Evolutionary conservation across 2,797 vertebrate genomes (phyloP), one percentile per base, ranked within the genome.

Genomic region (Sternarchorhynchus goeldii): DNA sequence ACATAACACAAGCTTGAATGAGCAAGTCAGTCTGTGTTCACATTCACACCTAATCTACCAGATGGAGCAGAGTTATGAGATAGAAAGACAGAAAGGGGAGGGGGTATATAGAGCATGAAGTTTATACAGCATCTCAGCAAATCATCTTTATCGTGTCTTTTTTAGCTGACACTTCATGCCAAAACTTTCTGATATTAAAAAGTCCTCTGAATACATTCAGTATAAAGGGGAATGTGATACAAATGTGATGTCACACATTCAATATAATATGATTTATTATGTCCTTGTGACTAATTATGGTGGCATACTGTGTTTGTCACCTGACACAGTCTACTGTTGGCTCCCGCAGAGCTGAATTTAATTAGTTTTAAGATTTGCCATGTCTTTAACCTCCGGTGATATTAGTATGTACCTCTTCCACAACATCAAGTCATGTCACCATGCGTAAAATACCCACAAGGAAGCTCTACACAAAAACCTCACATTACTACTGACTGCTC

Each of bases 61-160:
- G 90, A 91, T 91, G 91, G 91, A 81, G 80, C 82, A 90, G 86
- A 88, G 91, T 92, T 88, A 90, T 84, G 88, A 81, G 89, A 89
- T 78, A 88, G 83, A n/a, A 62, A 75, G 72, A 66, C 60, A 34
- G 31, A 57, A 31, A 12, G 58, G 12, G 25, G 58, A 41, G 36
- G 39, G 73, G 59, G 62, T 34, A 55, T 55, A 32, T 45, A 55
- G 45, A 70, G 67, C 67, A 39, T 70, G 67, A 70, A 70, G 67
- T 32, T 70, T 55, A 55, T 29, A 70, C 64, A 50, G 17, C 25
- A 56, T 55, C 50, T 16, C 1, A n/a, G 45, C 50, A 55, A 56
- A 70, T 70, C 45, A 56, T 55, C 50, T 70, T 50, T 50, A 56
- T 25, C 1, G 20, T 32, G 63, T 36, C 32, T 21, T 25, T 55